Percentiles rank a stretch among this genome's conserved stretches.
phyloP scores from a whole-genome alignment of 2,797 vertebrate genomes.

The Chloroceryle amazona region DNA sequence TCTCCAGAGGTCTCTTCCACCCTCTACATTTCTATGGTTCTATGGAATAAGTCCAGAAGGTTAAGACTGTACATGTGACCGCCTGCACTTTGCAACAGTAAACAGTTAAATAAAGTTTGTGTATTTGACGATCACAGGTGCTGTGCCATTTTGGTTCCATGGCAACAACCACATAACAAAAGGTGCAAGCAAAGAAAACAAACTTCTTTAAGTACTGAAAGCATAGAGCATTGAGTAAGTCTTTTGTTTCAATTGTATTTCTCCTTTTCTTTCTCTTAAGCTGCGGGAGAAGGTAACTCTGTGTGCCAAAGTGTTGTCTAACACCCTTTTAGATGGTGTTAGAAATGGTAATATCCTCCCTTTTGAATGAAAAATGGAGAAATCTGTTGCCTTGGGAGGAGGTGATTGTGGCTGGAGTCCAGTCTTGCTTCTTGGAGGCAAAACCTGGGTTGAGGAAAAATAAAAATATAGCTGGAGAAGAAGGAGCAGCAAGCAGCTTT shows the following conservation, averaged over 20 bases:
- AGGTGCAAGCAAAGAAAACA: not conserved
- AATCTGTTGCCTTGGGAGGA: not conserved
- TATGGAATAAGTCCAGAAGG: not conserved
- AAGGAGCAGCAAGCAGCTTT: not conserved
- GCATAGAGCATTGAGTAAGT: not conserved
- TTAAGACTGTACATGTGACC: not conserved
- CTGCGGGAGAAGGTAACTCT: not conserved
- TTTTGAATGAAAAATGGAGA: not conserved
- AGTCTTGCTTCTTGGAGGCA: not conserved
- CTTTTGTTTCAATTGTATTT: not conserved
- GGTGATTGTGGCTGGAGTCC: not conserved
- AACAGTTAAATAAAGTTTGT: not conserved
- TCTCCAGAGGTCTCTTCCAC: no score
- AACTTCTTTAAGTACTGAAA: not conserved
- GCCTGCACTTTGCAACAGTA: not conserved
- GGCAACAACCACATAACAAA: not conserved
- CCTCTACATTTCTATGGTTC: no score
- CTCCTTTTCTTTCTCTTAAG: not conserved
- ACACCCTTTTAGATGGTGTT: not conserved
- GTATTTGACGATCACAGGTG: not conserved
- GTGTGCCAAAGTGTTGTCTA: not conserved
- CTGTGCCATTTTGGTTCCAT: slow-evolving; percentile 7
- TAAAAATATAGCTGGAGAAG: not conserved
- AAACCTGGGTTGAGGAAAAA: not conserved
- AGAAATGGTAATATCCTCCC: not conserved